Conservation (phyloP, 2,888 invertebrate species). For the Agonopterix subpropinquella region DNA sequence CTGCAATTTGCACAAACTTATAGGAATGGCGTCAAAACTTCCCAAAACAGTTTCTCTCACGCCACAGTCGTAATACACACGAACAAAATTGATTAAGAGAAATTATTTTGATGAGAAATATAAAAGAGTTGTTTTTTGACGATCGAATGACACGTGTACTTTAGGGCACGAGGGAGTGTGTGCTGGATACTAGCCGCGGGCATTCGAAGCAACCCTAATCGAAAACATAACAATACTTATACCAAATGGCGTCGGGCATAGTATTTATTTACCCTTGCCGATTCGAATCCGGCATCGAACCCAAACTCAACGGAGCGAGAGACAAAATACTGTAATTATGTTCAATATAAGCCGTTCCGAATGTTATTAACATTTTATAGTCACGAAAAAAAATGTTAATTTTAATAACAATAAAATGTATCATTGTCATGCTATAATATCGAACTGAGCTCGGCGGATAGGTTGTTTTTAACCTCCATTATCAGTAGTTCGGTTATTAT, state of each 20-base stretch:
- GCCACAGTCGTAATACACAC: too few relatives aligned
- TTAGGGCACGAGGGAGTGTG: too few relatives aligned
- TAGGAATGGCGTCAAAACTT: too few relatives aligned
- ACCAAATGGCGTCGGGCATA: slow-evolving; percentile 15
- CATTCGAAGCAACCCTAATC: slow-evolving; percentile 7
- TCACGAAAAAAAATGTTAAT: slow-evolving; percentile 34
- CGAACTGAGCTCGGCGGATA: neutral
- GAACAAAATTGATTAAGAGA: too few relatives aligned
- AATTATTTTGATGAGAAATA: too few relatives aligned
- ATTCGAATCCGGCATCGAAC: slow-evolving; percentile 21
- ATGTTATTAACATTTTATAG: slow-evolving; percentile 43
- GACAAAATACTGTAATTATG: slow-evolving; percentile 45
- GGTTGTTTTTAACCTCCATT: too few relatives aligned
- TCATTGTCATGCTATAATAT: slow-evolving; percentile 3
- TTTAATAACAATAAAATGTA: neutral
- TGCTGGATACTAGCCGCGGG: neutral
- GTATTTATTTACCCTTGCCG: slow-evolving; percentile 24
- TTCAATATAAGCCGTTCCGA: slow-evolving; percentile 40
- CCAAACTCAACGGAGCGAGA: slow-evolving; percentile 35
- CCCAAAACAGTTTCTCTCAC: too few relatives aligned
- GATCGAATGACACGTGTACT: too few relatives aligned
- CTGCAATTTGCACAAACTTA: too few relatives aligned
- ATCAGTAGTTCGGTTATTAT: too few relatives aligned
- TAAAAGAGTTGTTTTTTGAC: too few relatives aligned
- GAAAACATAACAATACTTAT: slow-evolving; percentile 14